Conservation (phyloP, 2,113 vertebrate genomes). For the Agapornis roseicollis region DNA sequence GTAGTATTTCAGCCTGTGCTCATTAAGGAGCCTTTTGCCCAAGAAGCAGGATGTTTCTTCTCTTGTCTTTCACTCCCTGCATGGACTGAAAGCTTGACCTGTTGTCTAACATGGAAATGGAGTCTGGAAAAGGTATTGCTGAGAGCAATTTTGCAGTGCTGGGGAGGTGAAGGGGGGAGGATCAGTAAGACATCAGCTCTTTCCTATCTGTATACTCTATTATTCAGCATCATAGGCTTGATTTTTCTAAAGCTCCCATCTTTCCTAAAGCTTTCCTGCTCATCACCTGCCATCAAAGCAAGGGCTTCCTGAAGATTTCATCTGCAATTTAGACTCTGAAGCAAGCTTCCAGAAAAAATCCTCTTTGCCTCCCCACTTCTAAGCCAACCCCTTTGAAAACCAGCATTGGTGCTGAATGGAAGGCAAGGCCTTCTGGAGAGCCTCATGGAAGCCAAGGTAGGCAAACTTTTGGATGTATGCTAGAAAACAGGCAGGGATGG, state of each 20-base stretch:
- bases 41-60: not conserved
- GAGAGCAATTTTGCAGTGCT: not conserved
- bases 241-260: constrained; percentile 33
- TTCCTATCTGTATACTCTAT: not conserved
- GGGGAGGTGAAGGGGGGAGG: not conserved
- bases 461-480: not conserved
- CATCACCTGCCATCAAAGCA: not conserved
- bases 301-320: not conserved
- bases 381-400: not conserved
- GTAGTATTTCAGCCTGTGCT: not conserved
- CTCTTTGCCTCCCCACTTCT: not conserved
- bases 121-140: not conserved
- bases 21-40: not conserved
- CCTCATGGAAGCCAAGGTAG: not conserved
- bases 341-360: not conserved
- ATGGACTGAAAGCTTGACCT: not conserved
- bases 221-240: not conserved
- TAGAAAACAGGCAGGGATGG: not conserved
- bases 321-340: not conserved
- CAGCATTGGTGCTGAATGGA: not conserved
- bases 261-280: not conserved
- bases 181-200: not conserved
- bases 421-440: not conserved
- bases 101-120: constrained; percentile 4
- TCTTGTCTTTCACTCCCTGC: not conserved